phyloP scores from a whole-genome alignment of 2,797 vertebrate species.

The Gallinago solitaria region DNA sequence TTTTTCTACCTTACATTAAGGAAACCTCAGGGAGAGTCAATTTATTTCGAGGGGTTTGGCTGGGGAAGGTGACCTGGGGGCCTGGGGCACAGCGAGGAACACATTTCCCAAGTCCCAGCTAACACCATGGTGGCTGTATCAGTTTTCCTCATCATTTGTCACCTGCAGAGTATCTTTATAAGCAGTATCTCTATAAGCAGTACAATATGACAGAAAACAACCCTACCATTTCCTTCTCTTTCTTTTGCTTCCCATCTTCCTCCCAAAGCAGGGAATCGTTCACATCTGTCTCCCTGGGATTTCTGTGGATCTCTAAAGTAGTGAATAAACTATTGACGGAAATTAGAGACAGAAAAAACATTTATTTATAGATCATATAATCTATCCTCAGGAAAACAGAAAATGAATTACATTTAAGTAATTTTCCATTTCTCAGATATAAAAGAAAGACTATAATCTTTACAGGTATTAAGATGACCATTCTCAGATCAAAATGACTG shows the following conservation, averaged over 20 bases:
- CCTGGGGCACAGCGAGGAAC: neutral
- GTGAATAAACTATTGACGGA: neutral
- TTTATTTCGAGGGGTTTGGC: neutral
- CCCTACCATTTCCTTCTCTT: neutral
- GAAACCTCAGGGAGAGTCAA: neutral
- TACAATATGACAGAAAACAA: rapidly evolving
- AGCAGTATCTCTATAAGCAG: too few species aligned
- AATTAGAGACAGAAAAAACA: neutral
- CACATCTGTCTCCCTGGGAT: neutral
- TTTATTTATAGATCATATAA: neutral
- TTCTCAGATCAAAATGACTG: neutral
- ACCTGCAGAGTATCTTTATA: neutral
- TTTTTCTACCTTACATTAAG: neutral
- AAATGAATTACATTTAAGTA: neutral
- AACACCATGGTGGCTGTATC: rapidly evolving
- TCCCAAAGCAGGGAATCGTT: neutral
- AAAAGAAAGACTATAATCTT: neutral
- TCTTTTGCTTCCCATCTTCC: neutral
- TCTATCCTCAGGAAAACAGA: neutral
- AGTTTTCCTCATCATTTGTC: neutral
- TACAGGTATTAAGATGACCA: neutral
- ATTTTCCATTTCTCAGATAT: neutral
- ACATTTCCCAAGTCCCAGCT: neutral
- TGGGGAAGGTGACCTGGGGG: neutral
- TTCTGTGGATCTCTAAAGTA: neutral